Evolutionary conservation across 37 sponge, comb jelly and placozoan genomes (phyloP).

Genomic region (Chondrosia reniformis): DNA sequence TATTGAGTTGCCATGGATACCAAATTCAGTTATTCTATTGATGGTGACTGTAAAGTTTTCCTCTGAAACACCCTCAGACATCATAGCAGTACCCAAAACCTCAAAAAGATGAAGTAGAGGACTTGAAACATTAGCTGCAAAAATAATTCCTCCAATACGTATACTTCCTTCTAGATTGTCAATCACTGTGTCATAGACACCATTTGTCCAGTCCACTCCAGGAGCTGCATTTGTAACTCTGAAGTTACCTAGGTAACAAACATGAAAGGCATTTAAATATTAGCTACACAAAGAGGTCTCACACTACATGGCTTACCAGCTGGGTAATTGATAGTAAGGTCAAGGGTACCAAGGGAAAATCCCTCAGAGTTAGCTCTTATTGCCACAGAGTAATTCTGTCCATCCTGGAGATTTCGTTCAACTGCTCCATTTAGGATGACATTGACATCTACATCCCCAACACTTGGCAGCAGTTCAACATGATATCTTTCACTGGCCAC

Average conservation of each 20-base stretch:
- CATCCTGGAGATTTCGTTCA: background rate
- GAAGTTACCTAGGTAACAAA: no score
- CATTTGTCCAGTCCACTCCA: conserved; percentile 33
- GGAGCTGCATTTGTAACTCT: background rate
- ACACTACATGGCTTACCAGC: background rate
- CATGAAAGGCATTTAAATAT: no score
- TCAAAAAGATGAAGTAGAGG: conserved; percentile 40
- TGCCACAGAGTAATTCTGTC: conserved; percentile 19
- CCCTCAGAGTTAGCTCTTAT: conserved; percentile 57
- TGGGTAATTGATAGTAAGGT: conserved; percentile 39
- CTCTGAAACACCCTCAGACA: background rate
- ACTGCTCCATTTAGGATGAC: conserved; percentile 33
- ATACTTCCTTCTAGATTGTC: conserved; percentile 28
- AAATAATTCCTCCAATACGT: conserved; percentile 29
- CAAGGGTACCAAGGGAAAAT: conserved; percentile 34
- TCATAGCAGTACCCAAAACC: conserved; percentile 4
- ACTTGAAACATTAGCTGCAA: conserved; percentile 10
- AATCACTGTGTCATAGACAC: conserved; percentile 26
- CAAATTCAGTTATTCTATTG: conserved; percentile 26
- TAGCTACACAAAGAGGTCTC: no score
- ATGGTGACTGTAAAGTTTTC: conserved; percentile 5
- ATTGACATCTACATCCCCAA: conserved; percentile 78
- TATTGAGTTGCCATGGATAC: conserved; percentile 33
- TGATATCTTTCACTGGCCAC: background rate
- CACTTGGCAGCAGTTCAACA: conserved; percentile 66